A percentile compares a stretch with the other conserved stretches of the same genome.
Conservation (phyloP, 2,797 vertebrate genomes). For the Crenuchus spilurus region DNA sequence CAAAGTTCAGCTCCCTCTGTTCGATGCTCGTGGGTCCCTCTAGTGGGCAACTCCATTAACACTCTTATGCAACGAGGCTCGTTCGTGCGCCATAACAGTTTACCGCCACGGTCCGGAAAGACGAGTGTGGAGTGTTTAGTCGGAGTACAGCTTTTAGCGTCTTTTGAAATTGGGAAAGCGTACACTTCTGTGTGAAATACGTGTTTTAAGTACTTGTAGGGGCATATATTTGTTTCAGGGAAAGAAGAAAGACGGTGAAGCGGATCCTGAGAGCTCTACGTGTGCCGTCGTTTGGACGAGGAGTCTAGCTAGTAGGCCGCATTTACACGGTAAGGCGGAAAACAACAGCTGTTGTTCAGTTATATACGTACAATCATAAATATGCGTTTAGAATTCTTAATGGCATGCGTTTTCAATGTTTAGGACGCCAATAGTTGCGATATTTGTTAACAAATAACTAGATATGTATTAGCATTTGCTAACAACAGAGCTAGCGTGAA, state of each 20-base stretch:
- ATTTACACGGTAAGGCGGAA: constrained; percentile 28
- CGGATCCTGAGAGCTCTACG: too few relatives aligned
- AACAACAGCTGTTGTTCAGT: not conserved
- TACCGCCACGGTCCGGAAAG: constrained; percentile 23
- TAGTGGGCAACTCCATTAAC: constrained; percentile 19
- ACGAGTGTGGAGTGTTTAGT: not conserved
- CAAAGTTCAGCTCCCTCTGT: too few relatives aligned
- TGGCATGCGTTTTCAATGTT: too few relatives aligned
- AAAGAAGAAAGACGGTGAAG: not conserved
- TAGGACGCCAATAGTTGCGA: too few relatives aligned
- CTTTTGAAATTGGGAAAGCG: not conserved
- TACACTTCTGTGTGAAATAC: not conserved
- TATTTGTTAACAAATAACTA: too few relatives aligned
- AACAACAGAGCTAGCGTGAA: too few relatives aligned
- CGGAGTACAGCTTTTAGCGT: not conserved
- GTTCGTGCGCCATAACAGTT: constrained; percentile 43
- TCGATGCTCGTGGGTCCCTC: not conserved
- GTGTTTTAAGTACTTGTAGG: not conserved
- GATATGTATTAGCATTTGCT: too few relatives aligned
- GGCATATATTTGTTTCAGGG: not conserved
- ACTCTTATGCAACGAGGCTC: constrained; percentile 43
- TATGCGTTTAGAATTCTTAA: too few relatives aligned
- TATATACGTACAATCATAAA: too few relatives aligned
- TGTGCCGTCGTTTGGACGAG: not conserved
- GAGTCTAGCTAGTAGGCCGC: constrained; percentile 26